These are phyloP conservation scores for Iselma pallidipennis DNA, from an alignment of 2,888 invertebrate species.

Conservation along the genomic window DNA sequence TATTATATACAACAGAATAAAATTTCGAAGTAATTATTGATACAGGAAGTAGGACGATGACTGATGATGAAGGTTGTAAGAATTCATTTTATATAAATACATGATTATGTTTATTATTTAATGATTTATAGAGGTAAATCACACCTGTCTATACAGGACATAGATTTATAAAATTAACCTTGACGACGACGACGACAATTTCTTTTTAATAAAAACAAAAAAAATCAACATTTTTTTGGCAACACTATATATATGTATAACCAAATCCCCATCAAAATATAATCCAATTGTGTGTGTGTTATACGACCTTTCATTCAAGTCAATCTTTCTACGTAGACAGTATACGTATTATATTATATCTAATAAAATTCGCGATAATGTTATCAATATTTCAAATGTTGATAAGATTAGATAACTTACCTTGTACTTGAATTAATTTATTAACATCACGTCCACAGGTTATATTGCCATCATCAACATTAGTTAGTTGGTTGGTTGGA, in stretches of 20 bases:
- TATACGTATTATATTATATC: no score
- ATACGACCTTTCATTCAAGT: conserved; percentile 6
- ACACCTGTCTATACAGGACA: conserved; percentile 28
- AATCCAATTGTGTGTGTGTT: neutral
- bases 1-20: conserved; percentile 16
- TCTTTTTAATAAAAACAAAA: conserved; percentile 18
- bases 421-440: conserved; percentile 41
- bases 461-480: conserved; percentile 40
- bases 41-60: neutral
- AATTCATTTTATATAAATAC: conserved; percentile 6
- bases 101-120: conserved; percentile 20
- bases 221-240: neutral
- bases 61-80: neutral
- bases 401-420: conserved; percentile 36
- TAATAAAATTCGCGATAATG: conserved; percentile 2
- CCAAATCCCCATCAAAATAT: neutral
- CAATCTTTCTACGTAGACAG: conserved; percentile 11
- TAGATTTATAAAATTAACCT: conserved; percentile 33
- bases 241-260: no score
- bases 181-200: conserved; percentile 32
- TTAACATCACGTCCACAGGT: conserved; percentile 38
- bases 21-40: conserved; percentile 11
- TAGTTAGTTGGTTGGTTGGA: conserved; percentile 17
- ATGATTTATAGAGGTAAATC: conserved; percentile 31
- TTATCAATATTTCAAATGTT: conserved; percentile 18